Evolutionary conservation across 2,797 vertebrate genomes (phyloP).

Genomic region (Pseudotriccus pelzelni): DNA sequence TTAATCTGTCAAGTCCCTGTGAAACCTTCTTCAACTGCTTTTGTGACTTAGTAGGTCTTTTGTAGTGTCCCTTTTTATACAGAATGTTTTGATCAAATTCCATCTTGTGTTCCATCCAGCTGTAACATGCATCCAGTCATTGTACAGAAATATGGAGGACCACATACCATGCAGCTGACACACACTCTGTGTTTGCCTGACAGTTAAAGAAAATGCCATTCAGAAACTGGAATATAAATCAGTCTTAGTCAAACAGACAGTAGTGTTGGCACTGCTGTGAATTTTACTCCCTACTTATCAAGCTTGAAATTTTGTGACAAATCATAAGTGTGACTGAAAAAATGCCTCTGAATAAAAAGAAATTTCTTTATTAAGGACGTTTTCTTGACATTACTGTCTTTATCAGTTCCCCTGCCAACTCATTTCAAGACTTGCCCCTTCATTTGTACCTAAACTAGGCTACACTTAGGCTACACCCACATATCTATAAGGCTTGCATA

Average conservation of each 20-base stretch:
- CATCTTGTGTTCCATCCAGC: not conserved
- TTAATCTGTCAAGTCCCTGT: not conserved
- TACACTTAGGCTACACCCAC: not conserved
- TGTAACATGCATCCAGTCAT: not conserved
- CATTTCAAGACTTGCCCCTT: not conserved
- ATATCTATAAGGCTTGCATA: not conserved
- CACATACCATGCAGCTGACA: not conserved
- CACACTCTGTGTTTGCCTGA: not conserved
- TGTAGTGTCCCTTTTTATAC: not conserved
- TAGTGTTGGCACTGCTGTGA: not conserved
- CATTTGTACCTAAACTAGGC: not conserved
- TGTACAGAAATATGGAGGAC: not conserved
- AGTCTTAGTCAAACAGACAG: not conserved
- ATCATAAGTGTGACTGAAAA: not conserved
- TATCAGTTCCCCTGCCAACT: not conserved
- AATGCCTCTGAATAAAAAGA: not conserved
- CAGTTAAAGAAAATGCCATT: not conserved
- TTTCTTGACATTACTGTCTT: not conserved
- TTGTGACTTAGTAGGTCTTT: not conserved
- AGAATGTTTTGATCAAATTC: constrained; percentile 30
- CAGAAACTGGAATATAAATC: not conserved
- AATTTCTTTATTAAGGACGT: not conserved
- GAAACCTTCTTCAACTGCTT: not conserved
- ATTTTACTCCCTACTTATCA: not conserved
- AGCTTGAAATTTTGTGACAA: not conserved